Conservation (phyloP, 2,888 invertebrate genomes). For the Podotricha telesiphe region DNA sequence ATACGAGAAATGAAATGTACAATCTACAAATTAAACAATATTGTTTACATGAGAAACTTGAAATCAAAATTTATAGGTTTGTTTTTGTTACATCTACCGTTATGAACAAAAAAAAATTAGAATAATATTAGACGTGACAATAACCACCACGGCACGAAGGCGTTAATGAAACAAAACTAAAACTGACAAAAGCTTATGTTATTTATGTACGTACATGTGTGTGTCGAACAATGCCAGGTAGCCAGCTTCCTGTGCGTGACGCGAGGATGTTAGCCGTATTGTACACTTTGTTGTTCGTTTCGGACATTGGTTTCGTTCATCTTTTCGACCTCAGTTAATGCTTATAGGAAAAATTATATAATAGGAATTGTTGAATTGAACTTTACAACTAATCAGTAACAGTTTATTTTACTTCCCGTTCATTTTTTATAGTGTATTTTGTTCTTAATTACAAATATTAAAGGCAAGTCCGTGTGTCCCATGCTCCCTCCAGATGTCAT, state of each 20-base stretch:
- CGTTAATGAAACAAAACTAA: conserved; percentile 34
- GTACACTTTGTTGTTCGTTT: conserved; percentile 54
- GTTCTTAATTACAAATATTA: too few relatives aligned
- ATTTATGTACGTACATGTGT: conserved; percentile 40
- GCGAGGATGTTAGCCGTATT: conserved; percentile 47
- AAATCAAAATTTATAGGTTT: too few relatives aligned
- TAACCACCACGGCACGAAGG: conserved; percentile 39
- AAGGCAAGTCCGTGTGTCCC: too few relatives aligned
- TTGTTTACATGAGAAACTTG: too few relatives aligned
- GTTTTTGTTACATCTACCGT: conserved; percentile 5
- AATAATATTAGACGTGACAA: conserved; percentile 29
- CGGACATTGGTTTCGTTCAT: conserved; percentile 55
- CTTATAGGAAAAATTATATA: too few relatives aligned
- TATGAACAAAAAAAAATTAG: conserved; percentile 28
- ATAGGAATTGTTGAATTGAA: not conserved
- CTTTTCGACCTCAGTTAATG: conserved; percentile 41
- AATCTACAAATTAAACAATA: too few relatives aligned
- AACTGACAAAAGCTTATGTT: conserved; percentile 32
- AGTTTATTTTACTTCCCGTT: not conserved
- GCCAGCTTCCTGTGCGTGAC: conserved; percentile 59
- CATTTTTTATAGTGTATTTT: too few relatives aligned
- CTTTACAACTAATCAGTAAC: not conserved
- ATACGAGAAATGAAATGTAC: too few relatives aligned
- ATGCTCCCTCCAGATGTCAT: too few relatives aligned
- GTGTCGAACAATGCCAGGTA: conserved; percentile 56